Percentiles rank a stretch among this genome's conserved stretches.
Conservation (phyloP, 2,797 vertebrate species). For the Pelodytes ibericus region DNA sequence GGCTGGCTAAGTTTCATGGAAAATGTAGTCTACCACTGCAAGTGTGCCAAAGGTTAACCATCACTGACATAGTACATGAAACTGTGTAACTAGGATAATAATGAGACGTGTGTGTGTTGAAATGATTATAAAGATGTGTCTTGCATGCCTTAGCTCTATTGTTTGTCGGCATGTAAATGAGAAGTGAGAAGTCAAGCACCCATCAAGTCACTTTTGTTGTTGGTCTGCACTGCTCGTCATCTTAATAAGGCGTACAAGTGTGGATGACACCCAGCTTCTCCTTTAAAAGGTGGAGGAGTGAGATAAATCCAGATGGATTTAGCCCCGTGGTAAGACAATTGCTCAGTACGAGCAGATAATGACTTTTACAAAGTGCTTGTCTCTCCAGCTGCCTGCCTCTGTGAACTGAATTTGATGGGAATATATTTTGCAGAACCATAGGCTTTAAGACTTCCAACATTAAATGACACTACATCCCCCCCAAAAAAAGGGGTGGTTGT, state of each 20-base stretch:
- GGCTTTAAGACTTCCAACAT: slow-evolving; percentile 31
- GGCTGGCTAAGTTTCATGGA: no score
- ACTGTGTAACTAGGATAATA: slow-evolving; percentile 3
- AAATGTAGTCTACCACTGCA: no score
- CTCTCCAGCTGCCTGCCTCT: slow-evolving; percentile 46
- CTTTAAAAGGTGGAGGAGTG: slow-evolving; percentile 25
- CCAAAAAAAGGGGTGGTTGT: no score
- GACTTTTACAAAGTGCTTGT: slow-evolving; percentile 21
- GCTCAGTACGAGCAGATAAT: slow-evolving; percentile 41
- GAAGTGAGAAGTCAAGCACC: slow-evolving; percentile 18
- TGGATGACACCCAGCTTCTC: slow-evolving; percentile 22
- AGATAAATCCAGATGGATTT: slow-evolving; percentile 35
- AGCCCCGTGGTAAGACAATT: slow-evolving; percentile 13
- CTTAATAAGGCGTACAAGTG: slow-evolving; percentile 50
- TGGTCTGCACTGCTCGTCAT: slow-evolving; percentile 34
- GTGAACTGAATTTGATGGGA: slow-evolving; percentile 48
- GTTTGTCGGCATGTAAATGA: slow-evolving; percentile 35
- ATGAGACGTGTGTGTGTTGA: slow-evolving; percentile 7
- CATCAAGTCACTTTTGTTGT: slow-evolving; percentile 37
- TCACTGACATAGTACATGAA: no score
- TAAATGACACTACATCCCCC: slow-evolving; percentile 43
- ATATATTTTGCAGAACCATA: slow-evolving; percentile 24
- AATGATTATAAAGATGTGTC: slow-evolving; percentile 15
- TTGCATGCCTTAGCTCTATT: no score
- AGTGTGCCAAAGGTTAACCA: no score